Conservation (phyloP, 2,888 invertebrate species). For the Nezara viridula region DNA sequence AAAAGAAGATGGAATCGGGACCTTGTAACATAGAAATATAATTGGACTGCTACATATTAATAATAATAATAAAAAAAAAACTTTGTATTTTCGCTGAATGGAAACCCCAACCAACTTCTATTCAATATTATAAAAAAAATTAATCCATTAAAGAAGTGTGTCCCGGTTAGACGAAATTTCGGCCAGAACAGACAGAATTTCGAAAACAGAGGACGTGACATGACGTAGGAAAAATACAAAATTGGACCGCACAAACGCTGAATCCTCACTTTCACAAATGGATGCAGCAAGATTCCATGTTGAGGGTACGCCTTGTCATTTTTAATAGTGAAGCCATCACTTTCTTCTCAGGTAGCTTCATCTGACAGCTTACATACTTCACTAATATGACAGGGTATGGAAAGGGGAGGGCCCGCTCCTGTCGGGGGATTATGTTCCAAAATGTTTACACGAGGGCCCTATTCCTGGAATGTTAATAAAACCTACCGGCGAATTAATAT, state of each 20-base stretch:
- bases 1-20: no score
- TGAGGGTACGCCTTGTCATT: slow-evolving; percentile 20
- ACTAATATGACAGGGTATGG: slow-evolving; percentile 1
- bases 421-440: background rate
- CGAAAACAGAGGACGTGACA: background rate
- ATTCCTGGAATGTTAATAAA: background rate
- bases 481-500: no score
- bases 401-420: background rate
- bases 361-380: slow-evolving; percentile 20
- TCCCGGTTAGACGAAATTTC: background rate
- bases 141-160: background rate
- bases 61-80: no score
- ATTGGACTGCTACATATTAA: no score
- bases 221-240: background rate
- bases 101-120: no score
- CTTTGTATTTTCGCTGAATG: no score
- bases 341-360: background rate
- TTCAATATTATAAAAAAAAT: no score
- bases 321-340: slow-evolving; percentile 30
- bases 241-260: background rate
- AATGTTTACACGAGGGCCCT: background rate
- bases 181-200: background rate
- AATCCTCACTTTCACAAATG: background rate
- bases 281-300: slow-evolving; percentile 15
- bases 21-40: no score